These are phyloP conservation scores for Luscinia megarhynchos DNA, from an alignment of 2,797 vertebrate species.

Conservation along the genomic window DNA sequence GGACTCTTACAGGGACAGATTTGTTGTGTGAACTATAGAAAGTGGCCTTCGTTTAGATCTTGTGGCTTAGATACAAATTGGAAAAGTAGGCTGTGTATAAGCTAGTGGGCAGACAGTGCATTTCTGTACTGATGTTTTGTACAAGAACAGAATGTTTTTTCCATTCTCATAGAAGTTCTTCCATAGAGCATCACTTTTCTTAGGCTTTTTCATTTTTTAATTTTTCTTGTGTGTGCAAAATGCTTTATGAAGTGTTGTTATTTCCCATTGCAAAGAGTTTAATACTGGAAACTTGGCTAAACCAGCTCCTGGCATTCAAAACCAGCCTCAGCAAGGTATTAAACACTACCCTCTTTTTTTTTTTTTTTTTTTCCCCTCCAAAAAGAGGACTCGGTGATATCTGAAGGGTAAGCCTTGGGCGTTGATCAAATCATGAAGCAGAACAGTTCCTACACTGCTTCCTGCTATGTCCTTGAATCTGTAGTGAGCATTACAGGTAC, in stretches of 20 bases:
- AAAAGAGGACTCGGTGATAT: accelerated
- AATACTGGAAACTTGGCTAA: background rate
- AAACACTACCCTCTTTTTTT: background rate
- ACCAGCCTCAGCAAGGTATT: background rate
- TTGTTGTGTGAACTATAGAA: background rate
- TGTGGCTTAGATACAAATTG: background rate
- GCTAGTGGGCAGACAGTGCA: background rate
- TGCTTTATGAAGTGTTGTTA: background rate
- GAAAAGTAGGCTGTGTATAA: accelerated
- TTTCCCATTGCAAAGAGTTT: background rate
- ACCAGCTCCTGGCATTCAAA: background rate
- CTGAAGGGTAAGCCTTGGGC: background rate
- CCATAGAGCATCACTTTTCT: background rate
- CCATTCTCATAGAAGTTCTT: background rate
- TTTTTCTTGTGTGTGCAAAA: background rate
- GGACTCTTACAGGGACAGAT: background rate
- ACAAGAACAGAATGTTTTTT: background rate
- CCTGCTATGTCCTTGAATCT: background rate
- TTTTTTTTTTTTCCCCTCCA: background rate
- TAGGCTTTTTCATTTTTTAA: background rate
- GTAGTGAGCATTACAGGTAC: background rate
- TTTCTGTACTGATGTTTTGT: background rate
- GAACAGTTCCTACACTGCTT: background rate
- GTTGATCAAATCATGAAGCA: background rate
- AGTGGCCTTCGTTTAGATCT: background rate